phyloP scores from a whole-genome alignment of 2,888 invertebrate genomes.

The Drosophila formosana region DNA sequence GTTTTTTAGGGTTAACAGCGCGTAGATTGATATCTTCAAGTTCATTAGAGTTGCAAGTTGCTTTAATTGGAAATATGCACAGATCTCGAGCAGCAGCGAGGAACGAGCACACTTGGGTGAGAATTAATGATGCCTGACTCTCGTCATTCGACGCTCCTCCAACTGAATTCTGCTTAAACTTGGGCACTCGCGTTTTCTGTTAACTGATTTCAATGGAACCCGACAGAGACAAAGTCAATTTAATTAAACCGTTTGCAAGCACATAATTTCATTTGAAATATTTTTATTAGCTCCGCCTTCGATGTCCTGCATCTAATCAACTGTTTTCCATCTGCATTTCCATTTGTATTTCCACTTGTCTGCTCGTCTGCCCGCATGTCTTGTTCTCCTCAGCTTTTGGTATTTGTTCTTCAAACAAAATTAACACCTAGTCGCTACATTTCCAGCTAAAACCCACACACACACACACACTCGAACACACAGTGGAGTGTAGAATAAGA shows the following conservation, averaged over 20 bases:
- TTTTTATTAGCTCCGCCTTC: slow-evolving; percentile 7
- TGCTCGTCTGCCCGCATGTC: slow-evolving; percentile 55
- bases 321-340: slow-evolving; percentile 12
- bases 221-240: slow-evolving; percentile 27
- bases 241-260: slow-evolving; percentile 67
- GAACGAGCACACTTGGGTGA: slow-evolving; percentile 70
- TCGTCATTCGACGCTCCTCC: slow-evolving; percentile 18
- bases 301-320: neutral
- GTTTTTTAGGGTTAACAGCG: slow-evolving; percentile 77
- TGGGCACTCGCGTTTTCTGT: slow-evolving; percentile 51
- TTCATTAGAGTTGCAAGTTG: slow-evolving; percentile 78
- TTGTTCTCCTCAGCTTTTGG: slow-evolving; percentile 43
- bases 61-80: slow-evolving; percentile 80
- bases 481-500: neutral
- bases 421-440: slow-evolving; percentile 75
- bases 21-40: slow-evolving; percentile 81
- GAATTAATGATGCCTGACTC: slow-evolving; percentile 75
- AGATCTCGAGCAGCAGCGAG: slow-evolving; percentile 29
- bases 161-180: slow-evolving; percentile 70
- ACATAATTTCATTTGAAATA: slow-evolving; percentile 17
- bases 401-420: slow-evolving; percentile 66
- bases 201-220: slow-evolving; percentile 71
- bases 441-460: slow-evolving; percentile 64
- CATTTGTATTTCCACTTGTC: slow-evolving; percentile 44
- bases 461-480: slow-evolving; percentile 7